A percentile compares a stretch with the other conserved stretches of the same genome.
Conservation (phyloP, 2,888 invertebrate genomes). For the Trachelus troglodyta region DNA sequence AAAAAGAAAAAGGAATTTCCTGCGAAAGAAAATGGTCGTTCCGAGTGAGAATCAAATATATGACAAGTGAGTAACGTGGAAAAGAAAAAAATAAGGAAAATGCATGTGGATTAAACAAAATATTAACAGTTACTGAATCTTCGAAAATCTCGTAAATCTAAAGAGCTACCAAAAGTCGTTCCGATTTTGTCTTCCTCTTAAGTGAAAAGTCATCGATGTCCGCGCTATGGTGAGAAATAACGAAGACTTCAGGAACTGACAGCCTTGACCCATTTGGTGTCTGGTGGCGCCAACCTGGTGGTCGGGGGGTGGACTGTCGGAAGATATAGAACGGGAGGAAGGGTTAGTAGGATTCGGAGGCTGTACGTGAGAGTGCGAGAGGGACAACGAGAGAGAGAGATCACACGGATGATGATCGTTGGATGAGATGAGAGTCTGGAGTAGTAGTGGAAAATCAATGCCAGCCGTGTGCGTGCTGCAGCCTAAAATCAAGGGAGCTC, state of each 20-base stretch:
- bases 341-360: constrained; percentile 16
- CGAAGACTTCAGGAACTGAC: neutral
- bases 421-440: neutral
- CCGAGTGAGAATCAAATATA: no score
- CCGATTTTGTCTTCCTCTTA: neutral
- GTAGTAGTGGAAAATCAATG: constrained; percentile 57
- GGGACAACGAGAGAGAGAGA: constrained; percentile 6
- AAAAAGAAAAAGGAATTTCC: neutral
- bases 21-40: no score
- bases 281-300: constrained; percentile 59
- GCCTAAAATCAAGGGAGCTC: constrained; percentile 44
- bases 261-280: constrained; percentile 61
- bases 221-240: neutral
- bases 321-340: constrained; percentile 36
- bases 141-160: neutral
- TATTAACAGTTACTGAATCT: no score
- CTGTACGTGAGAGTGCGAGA: constrained; percentile 21
- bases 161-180: neutral
- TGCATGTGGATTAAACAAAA: no score
- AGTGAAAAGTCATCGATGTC: neutral
- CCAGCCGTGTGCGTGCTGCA: constrained; percentile 42
- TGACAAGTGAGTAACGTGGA: no score
- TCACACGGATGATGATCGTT: neutral
- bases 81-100: no score
- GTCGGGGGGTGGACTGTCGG: constrained; percentile 31